Evolutionary conservation across 1,140 invertebrate species (phyloP), one percentile per base, ranked within the genome.

Genomic region (Drosophila fuyamai): DNA sequence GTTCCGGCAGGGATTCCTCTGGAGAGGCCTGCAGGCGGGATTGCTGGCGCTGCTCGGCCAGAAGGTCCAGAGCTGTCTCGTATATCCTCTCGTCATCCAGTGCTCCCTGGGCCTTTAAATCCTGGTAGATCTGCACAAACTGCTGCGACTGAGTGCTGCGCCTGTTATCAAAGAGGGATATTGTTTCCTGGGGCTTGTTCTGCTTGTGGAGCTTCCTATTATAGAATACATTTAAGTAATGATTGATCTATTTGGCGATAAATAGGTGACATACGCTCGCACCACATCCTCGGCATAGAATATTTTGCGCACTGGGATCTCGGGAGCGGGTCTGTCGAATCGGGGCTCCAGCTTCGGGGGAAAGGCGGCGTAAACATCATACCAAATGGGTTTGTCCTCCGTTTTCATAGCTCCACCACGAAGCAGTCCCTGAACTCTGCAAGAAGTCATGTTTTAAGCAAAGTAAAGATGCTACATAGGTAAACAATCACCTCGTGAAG

Each of bases 311-410:
- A 97, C 92, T 47, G 94, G 90, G 38, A 94, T 79, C 14, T 94
- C 92, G 1, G 94, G 93, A 36, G 94, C 93, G 29, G 94, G 94
- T 81, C 96, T 93, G 48, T 96, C 94, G 93, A 93, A 97, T 41
- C 92, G 93, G 8, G 97, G 98, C 83, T 97, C 95, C 44, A 94
- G 91, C 74, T 95, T 95, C 4, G 98, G 98, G 7, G 97, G 97
- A 93, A 97, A 98, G 10, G 95, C 94, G 93, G 95, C 94, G 88
- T 98, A 98, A 14, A 98, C 92, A 92, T 97, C 96, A 91, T 96
- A 97, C 97, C 98, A 98, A n/a, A 98, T 47, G 4, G 98, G 97
- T 71, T 95, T 94, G 76, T 98, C 97, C 80, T 96, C 94, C 27
- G 95, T 92, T 88, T 94, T 95, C 84, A 98, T 93, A 5, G 95